Evolutionary conservation across 1,140 invertebrate genomes (phyloP).

Genomic region (Danaus plexippus): DNA sequence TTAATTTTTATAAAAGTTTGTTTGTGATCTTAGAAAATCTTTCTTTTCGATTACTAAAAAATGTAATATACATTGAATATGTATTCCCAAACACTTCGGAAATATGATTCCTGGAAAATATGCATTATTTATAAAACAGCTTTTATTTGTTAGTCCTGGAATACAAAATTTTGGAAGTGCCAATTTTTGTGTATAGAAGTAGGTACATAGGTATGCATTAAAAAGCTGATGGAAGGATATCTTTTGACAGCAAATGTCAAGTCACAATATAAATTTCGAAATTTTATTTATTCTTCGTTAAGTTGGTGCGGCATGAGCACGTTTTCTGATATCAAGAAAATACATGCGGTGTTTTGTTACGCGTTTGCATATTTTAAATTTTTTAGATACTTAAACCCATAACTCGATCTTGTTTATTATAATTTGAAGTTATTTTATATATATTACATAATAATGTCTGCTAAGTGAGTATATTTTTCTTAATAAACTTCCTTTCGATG

Average conservation of each 20-base stretch:
- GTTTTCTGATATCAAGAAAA: constrained; percentile 34
- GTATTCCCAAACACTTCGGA: no score
- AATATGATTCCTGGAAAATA: no score
- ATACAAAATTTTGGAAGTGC: no score
- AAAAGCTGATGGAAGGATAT: no score
- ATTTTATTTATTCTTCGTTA: constrained; percentile 23
- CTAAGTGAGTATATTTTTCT: constrained; percentile 38
- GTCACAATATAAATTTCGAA: constrained; percentile 7
- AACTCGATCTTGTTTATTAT: not conserved
- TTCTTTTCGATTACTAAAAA: no score
- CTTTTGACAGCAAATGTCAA: constrained; percentile 4
- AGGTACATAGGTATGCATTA: no score
- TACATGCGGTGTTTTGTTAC: constrained; percentile 42
- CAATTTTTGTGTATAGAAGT: no score
- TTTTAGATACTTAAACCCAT: constrained; percentile 2
- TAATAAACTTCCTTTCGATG: constrained; percentile 33
- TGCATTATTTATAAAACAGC: no score
- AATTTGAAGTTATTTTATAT: constrained; percentile 7
- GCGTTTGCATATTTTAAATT: constrained; percentile 9
- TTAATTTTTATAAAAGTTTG: no score
- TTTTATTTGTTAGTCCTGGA: no score
- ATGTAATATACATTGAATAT: no score
- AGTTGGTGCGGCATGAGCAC: constrained; percentile 25
- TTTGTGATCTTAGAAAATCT: no score
- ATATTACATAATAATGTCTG: constrained; percentile 54